These are phyloP conservation scores for Lonchura striata DNA, from an alignment of 2,113 vertebrate species.

Conservation along the genomic window DNA sequence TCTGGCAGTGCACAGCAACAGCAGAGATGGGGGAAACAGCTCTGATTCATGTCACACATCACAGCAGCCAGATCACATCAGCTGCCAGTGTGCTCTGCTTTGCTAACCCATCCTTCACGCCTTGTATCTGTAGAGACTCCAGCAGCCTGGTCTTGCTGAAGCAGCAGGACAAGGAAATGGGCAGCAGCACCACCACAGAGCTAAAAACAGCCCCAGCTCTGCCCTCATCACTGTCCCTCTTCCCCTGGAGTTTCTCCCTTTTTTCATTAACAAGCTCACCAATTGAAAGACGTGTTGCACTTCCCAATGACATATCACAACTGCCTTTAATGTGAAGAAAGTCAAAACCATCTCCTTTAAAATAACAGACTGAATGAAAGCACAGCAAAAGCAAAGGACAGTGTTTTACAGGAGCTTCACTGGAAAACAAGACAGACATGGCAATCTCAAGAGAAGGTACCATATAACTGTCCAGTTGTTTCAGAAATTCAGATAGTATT, in stretches of 20 bases:
- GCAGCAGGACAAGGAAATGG: neutral
- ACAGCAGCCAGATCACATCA: neutral
- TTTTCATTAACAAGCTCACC: neutral
- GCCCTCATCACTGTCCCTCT: fast-evolving
- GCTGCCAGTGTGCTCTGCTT: neutral
- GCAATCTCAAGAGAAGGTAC: neutral
- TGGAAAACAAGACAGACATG: neutral
- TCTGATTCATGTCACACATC: neutral
- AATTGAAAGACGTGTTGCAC: neutral
- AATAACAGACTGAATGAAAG: neutral
- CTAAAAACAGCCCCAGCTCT: neutral
- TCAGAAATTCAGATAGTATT: neutral
- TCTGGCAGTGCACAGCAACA: neutral
- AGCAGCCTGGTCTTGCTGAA: neutral
- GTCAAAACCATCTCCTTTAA: neutral
- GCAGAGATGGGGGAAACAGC: neutral
- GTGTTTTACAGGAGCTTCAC: neutral
- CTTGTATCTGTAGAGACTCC: fast-evolving
- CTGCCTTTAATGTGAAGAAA: neutral
- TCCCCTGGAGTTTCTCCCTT: fast-evolving
- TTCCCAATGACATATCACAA: neutral
- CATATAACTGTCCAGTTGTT: neutral
- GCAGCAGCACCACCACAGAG: neutral
- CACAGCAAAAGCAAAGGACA: neutral
- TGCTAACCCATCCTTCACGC: neutral